Evolutionary conservation across 2,888 invertebrate genomes (phyloP), one percentile per base, ranked within the genome.

Genomic region (Drosophila algonquin): DNA sequence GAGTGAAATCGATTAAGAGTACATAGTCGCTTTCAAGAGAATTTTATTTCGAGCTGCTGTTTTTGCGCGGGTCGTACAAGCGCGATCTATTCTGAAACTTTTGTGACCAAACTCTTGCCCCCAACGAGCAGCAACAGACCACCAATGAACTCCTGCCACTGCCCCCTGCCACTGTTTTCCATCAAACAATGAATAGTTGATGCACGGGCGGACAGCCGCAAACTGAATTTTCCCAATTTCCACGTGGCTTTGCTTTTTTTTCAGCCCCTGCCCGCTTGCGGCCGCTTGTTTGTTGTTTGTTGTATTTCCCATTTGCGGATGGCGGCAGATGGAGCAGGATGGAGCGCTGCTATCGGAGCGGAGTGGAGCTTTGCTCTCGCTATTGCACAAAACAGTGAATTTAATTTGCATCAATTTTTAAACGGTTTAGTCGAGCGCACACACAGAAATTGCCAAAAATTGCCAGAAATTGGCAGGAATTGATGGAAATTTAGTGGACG

Each of bases 321-420:
- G 27, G 27, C 27, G 27, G 27, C 1, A 27, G 27, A 8, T 30
- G 30, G 48, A 47, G 40, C 40, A 40, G 14, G 35, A 40, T 14
- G 14, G 12, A n/a, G n/a, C n/a, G n/a, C n/a, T n/a, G n/a, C n/a
- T 1, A 24, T 6, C 5, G 14, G 35, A 12, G 35, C 1, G 35
- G 35, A 5, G 35, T 5, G 35, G 14, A 35, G 35, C 35, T 35
- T 44, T 68, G 48, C 27, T 50, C 35, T 59, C 58, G 32, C 58
- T 30, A 45, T 57, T 69, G 48, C 30, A 44, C 65, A 69, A 67
- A 67, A 67, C 50, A 67, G 70, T 35, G 69, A 67, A 69, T 67
- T 67, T 67, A 69, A 67, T 67, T 67, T 67, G 50, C 65, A 67
- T 67, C 65, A 69, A 67, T 67, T 57, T 67, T 67, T 67, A 67